Conservation (phyloP, 2,888 invertebrate species). For the Drosophila niveifrons region DNA sequence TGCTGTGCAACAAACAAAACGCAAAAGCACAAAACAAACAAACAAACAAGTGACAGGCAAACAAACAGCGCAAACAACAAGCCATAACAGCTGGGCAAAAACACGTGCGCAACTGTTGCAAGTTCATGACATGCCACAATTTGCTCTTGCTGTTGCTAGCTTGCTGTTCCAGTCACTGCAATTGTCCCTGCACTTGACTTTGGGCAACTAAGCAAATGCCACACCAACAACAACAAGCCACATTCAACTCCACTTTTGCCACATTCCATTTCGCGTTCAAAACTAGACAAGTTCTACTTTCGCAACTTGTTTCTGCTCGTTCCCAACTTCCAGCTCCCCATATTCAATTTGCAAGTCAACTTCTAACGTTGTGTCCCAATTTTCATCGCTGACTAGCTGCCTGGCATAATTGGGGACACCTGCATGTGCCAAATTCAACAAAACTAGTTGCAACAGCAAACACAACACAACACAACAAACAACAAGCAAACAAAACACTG, state of each 20-base stretch:
- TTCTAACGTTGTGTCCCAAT: conserved; percentile 76
- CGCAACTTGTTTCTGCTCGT: conserved; percentile 67
- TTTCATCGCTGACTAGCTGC: conserved; percentile 51
- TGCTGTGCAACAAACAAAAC: conserved; percentile 26
- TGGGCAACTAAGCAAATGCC: conserved; percentile 7
- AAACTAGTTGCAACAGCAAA: conserved; percentile 69
- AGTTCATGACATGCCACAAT: conserved; percentile 53
- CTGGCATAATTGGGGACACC: conserved; percentile 78
- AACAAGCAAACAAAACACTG: background rate
- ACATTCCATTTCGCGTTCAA: conserved; percentile 55
- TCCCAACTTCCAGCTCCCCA: conserved; percentile 21
- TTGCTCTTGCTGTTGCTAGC: background rate
- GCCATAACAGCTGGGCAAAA: conserved; percentile 18
- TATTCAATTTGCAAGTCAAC: conserved; percentile 71
- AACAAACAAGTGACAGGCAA: conserved; percentile 37
- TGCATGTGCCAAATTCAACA: conserved; percentile 76
- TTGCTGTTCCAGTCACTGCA: background rate
- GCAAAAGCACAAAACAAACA: conserved; percentile 30
- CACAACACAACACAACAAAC: conserved; percentile 15
- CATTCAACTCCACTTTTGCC: conserved; percentile 27
- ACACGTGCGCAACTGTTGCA: conserved; percentile 65
- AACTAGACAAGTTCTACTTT: conserved; percentile 77
- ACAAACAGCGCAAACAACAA: conserved; percentile 37
- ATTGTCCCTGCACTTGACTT: conserved; percentile 44
- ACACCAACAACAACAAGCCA: background rate